A percentile compares a stretch with the other conserved stretches of the same genome.
phyloP scores from a whole-genome alignment of 2,797 vertebrate genomes.

The Clangula hyemalis region DNA sequence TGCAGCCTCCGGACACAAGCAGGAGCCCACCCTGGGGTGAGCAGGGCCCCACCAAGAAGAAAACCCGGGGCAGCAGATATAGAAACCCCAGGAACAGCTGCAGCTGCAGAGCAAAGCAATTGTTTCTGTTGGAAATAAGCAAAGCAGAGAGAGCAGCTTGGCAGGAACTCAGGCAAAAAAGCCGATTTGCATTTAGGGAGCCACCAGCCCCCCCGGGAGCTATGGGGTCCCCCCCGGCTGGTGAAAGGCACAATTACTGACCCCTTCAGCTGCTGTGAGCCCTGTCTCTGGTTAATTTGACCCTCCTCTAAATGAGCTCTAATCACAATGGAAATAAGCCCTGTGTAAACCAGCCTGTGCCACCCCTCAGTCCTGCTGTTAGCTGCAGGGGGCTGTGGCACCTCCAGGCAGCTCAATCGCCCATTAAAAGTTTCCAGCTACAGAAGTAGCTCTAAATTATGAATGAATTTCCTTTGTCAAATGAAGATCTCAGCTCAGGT shows the following conservation, averaged over 20 bases:
- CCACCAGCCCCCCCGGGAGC: rapidly evolving
- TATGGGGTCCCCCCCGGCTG: rapidly evolving
- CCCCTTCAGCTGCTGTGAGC: rapidly evolving
- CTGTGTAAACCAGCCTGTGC: rapidly evolving
- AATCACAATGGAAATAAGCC: rapidly evolving
- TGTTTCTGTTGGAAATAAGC: not conserved
- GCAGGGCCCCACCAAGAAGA: no score
- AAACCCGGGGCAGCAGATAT: not conserved
- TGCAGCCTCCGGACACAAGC: no score
- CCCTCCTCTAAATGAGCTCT: rapidly evolving
- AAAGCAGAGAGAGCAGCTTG: not conserved
- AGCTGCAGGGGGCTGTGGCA: not conserved
- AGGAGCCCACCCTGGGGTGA: no score
- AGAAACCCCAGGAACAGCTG: rapidly evolving
- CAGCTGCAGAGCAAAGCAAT: not conserved
- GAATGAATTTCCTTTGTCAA: not conserved
- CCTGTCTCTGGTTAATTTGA: rapidly evolving
- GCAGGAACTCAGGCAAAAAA: not conserved
- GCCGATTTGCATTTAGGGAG: not conserved
- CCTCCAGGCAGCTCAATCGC: not conserved
- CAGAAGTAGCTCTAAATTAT: not conserved
- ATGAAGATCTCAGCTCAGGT: not conserved
- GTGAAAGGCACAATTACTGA: not conserved
- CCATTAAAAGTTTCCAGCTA: not conserved
- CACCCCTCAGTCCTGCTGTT: rapidly evolving